These are phyloP conservation scores for Drosophila fungiperda DNA, from an alignment of 2,888 invertebrate genomes.

Conservation along the genomic window DNA sequence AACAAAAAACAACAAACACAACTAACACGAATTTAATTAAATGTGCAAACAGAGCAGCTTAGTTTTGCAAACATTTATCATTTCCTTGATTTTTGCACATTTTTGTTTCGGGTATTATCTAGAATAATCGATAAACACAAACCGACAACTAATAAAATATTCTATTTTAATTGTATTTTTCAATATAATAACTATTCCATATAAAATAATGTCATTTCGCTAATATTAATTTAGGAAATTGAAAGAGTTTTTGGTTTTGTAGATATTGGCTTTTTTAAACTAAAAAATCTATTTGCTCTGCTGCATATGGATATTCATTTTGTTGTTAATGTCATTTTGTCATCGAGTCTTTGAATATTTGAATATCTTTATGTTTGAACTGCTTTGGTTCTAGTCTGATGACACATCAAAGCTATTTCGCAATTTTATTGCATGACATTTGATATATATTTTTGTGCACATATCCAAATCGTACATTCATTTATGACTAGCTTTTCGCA, in stretches of 20 bases:
- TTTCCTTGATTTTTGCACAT: constrained; percentile 11
- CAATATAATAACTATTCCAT: neutral
- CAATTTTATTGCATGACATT: constrained; percentile 32
- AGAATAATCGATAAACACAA: neutral
- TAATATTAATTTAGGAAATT: neutral
- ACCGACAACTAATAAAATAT: neutral
- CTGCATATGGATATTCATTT: neutral
- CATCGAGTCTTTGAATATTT: neutral
- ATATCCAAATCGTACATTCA: constrained; percentile 28
- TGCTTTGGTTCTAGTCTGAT: constrained; percentile 24
- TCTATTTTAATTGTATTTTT: neutral
- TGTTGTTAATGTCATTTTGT: constrained; percentile 1
- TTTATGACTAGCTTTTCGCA: constrained; percentile 42
- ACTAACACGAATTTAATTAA: constrained; percentile 53
- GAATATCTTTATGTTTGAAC: neutral
- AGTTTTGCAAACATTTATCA: constrained; percentile 10
- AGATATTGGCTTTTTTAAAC: neutral
- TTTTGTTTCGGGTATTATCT: neutral
- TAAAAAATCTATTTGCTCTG: neutral
- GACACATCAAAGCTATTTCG: constrained; percentile 36
- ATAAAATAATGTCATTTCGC: neutral
- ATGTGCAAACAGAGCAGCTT: constrained; percentile 45
- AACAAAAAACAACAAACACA: constrained; percentile 28
- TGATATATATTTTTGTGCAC: constrained; percentile 33
- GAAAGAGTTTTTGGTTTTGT: neutral